Evolutionary conservation across 2,888 invertebrate genomes (phyloP).

Genomic region (Papilio gigon): DNA sequence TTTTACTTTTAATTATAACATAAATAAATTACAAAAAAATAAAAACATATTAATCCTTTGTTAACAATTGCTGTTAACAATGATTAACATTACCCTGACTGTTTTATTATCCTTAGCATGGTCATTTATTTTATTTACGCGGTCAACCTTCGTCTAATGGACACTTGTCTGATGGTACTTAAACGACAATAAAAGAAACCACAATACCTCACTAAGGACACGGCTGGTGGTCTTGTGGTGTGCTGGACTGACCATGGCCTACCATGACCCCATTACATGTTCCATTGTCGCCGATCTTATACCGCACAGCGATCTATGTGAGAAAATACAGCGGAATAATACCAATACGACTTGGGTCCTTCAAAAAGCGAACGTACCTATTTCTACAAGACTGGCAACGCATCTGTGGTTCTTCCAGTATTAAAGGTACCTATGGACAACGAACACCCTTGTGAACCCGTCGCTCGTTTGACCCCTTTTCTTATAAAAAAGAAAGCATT

Average conservation of each 20-base stretch:
- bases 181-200: conserved; percentile 36
- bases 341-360: too few species aligned
- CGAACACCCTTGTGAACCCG: too few species aligned
- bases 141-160: conserved; percentile 27
- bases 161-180: conserved; percentile 14
- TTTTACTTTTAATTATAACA: not conserved
- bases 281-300: conserved; percentile 43
- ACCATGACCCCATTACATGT: conserved; percentile 38
- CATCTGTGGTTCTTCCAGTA: too few species aligned
- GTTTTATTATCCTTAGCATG: conserved; percentile 12
- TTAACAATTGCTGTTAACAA: too few species aligned
- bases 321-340: conserved; percentile 27
- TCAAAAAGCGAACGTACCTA: too few species aligned
- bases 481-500: too few species aligned
- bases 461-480: too few species aligned
- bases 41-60: not conserved
- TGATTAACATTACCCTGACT: not conserved
- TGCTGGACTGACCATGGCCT: conserved; percentile 41
- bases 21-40: not conserved
- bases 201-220: conserved; percentile 33
- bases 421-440: too few species aligned
- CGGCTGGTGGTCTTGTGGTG: conserved; percentile 38
- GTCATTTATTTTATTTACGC: conserved; percentile 20
- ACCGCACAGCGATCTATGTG: conserved; percentile 25
- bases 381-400: too few species aligned